Evolutionary conservation across 1,140 invertebrate species (phyloP).

Genomic region (roundworm (Caenorhabditis elegans)): DNA sequence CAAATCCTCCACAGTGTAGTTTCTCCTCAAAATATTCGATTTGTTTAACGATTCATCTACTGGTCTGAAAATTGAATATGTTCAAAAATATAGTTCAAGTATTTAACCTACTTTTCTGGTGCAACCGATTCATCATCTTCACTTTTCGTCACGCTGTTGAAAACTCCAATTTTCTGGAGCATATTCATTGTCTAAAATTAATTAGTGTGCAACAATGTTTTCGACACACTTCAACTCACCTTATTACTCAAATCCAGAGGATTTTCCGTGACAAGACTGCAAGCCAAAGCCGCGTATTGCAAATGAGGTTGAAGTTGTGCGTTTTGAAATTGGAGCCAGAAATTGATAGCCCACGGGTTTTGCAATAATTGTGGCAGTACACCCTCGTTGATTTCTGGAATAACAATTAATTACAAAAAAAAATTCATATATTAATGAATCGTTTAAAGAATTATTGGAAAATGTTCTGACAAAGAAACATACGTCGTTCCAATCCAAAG

Average conservation of each 20-base stretch:
- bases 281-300: background rate
- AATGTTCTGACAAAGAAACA: background rate
- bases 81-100: background rate
- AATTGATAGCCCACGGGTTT: constrained; percentile 2
- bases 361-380: background rate
- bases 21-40: constrained; percentile 26
- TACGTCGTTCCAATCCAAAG: background rate
- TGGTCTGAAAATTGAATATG: background rate
- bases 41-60: background rate
- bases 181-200: constrained; percentile 20
- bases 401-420: no score
- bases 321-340: constrained; percentile 9
- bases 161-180: constrained; percentile 5
- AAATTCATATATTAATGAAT: no score
- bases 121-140: background rate
- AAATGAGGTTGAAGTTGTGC: constrained; percentile 8
- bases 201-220: background rate
- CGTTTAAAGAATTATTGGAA: no score
- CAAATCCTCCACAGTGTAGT: constrained; percentile 47
- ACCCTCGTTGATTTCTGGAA: background rate
- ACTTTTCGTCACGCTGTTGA: background rate
- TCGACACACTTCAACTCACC: background rate
- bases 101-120: background rate
- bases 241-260: constrained; percentile 26
- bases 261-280: background rate